Evolutionary conservation across 2,113 vertebrate species (phyloP).

Genomic region (Paedocypris sp.): DNA sequence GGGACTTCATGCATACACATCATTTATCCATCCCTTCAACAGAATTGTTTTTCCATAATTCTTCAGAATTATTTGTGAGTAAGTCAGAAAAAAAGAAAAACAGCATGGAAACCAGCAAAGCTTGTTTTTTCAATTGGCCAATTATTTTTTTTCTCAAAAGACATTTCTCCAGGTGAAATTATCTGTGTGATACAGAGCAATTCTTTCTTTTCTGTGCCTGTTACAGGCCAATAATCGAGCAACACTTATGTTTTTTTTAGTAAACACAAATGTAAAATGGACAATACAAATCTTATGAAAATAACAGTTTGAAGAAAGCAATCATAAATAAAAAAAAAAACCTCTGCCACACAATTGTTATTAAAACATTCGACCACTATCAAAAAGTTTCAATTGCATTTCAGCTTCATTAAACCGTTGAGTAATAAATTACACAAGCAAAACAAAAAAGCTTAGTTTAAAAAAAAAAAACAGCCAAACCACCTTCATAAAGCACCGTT

Average conservation of each 20-base stretch:
- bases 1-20: neutral
- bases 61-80: too few relatives aligned
- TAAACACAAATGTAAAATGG: too few relatives aligned
- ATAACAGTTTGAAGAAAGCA: slow-evolving; percentile 5
- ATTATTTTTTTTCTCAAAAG: too few relatives aligned
- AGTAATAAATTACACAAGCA: neutral
- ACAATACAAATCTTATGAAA: slow-evolving; percentile 8
- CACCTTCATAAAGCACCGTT: neutral
- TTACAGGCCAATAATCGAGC: slow-evolving; percentile 2
- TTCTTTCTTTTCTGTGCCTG: slow-evolving; percentile 1
- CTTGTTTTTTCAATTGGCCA: too few relatives aligned
- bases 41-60: neutral
- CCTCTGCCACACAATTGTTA: neutral
- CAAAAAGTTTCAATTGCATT: neutral
- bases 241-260: too few relatives aligned
- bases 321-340: neutral
- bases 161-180: too few relatives aligned
- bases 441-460: neutral
- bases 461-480: neutral
- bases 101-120: too few relatives aligned
- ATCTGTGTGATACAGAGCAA: neutral
- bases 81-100: too few relatives aligned
- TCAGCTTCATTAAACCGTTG: neutral
- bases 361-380: neutral
- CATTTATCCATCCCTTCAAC: neutral